phyloP scores from a whole-genome alignment of 1,140 invertebrate species.

The Pseudomyrmex concolor region DNA sequence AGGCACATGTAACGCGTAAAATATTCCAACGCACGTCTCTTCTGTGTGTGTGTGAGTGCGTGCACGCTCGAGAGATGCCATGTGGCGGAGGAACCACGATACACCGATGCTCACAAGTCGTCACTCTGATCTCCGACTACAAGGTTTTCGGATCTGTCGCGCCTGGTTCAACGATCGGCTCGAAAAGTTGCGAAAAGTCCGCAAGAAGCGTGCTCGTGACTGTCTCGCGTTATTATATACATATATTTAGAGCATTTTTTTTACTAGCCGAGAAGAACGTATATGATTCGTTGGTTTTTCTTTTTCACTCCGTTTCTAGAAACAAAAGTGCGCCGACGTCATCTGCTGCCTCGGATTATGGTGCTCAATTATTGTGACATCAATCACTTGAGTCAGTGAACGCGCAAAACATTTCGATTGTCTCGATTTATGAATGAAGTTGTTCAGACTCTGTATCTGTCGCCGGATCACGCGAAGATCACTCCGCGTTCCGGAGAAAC shows the following conservation, averaged over 20 bases:
- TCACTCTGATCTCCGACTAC: conserved; percentile 80
- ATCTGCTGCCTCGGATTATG: no score
- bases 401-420: not conserved
- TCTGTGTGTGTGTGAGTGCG: conserved; percentile 31
- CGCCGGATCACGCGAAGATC: not conserved
- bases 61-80: conserved; percentile 62
- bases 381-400: no score
- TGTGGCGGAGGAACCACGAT: conserved; percentile 71
- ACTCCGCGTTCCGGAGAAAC: not conserved
- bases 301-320: not conserved
- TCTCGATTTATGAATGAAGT: not conserved
- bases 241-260: no score
- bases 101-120: conserved; percentile 62
- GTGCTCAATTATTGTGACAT: no score
- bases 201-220: not conserved
- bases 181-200: not conserved
- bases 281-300: not conserved
- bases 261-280: not conserved
- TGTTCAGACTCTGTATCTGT: not conserved
- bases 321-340: not conserved
- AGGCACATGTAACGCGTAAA: conserved; percentile 69
- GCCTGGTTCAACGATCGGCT: not conserved
- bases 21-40: conserved; percentile 50
- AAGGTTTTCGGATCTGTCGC: conserved; percentile 77
- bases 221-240: not conserved